A percentile compares a stretch with the other conserved stretches of the same genome.
Conservation (phyloP, 2,888 invertebrate genomes). For the Anagyrus pseudococci region DNA sequence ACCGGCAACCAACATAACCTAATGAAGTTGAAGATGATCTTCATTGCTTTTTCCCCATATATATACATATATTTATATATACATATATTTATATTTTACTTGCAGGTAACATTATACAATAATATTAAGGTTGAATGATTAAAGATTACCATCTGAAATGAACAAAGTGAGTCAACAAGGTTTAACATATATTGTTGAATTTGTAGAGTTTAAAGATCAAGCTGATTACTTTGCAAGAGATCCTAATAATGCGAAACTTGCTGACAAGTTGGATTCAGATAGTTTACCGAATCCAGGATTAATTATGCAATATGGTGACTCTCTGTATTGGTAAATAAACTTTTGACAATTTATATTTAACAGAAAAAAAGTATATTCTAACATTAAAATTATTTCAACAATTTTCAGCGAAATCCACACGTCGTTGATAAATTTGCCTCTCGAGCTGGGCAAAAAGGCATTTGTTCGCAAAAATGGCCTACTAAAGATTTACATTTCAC, state of each 20-base stretch:
- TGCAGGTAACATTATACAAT: slow-evolving; percentile 86
- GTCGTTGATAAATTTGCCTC: slow-evolving; percentile 99
- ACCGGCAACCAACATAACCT: no score
- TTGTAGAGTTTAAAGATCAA: slow-evolving; percentile 73
- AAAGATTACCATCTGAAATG: slow-evolving; percentile 68
- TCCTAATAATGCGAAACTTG: slow-evolving; percentile 66
- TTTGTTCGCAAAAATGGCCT: slow-evolving; percentile 92
- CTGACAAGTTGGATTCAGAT: slow-evolving; percentile 75
- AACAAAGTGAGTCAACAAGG: slow-evolving; percentile 62
- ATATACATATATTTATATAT: no score
- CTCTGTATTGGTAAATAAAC: slow-evolving; percentile 82
- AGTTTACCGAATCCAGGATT: slow-evolving; percentile 89
- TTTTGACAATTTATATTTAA: neutral
- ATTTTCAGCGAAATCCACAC: slow-evolving; percentile 81
- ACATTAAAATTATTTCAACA: slow-evolving; percentile 48
- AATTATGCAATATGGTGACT: slow-evolving; percentile 71
- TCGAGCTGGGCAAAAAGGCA: slow-evolving; percentile 98
- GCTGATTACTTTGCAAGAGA: slow-evolving; percentile 78
- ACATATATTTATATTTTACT: neutral
- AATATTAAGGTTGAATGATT: slow-evolving; percentile 83
- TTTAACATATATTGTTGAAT: slow-evolving; percentile 66
- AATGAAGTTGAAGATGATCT: no score
- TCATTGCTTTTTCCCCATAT: no score
- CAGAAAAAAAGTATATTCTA: slow-evolving; percentile 49
- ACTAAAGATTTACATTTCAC: slow-evolving; percentile 96